phyloP scores from a whole-genome alignment of 2,113 vertebrate species.

The Microtus richardsoni region DNA sequence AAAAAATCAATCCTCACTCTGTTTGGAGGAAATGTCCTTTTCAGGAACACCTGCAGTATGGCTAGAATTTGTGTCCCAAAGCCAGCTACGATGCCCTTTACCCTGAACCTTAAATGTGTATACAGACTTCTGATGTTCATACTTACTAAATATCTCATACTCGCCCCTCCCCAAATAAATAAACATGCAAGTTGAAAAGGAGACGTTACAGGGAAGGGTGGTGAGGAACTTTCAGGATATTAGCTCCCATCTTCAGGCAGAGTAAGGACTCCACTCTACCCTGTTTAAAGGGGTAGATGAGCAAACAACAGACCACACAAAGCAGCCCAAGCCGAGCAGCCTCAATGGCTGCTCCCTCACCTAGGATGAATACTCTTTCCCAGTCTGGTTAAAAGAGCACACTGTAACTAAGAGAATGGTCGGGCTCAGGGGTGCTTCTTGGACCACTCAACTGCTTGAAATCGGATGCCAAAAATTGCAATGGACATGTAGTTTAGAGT shows the following conservation, averaged over 20 bases:
- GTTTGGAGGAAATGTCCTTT: background rate
- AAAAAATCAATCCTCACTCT: background rate
- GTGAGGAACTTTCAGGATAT: background rate
- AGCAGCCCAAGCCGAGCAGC: conserved; percentile 56
- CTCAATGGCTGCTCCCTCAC: conserved; percentile 32
- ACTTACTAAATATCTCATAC: background rate
- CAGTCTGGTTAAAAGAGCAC: conserved; percentile 41
- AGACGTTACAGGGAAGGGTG: background rate
- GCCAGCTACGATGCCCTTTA: conserved; percentile 42
- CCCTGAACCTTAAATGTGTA: conserved; percentile 40
- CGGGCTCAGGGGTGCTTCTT: conserved; percentile 27
- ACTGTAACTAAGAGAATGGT: conserved; percentile 50
- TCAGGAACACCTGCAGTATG: background rate
- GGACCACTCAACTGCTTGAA: background rate
- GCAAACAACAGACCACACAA: conserved; percentile 47
- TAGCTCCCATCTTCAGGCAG: background rate
- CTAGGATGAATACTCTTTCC: conserved; percentile 49
- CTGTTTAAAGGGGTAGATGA: conserved; percentile 49
- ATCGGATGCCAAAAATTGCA: background rate
- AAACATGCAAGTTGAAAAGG: background rate
- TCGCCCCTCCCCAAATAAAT: background rate
- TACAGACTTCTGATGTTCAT: background rate
- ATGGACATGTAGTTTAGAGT: background rate
- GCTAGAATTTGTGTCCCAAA: conserved; percentile 17
- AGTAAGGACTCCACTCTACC: background rate